phyloP scores from a whole-genome alignment of 2,888 invertebrate species.

The Rugalucina vietnamica region DNA sequence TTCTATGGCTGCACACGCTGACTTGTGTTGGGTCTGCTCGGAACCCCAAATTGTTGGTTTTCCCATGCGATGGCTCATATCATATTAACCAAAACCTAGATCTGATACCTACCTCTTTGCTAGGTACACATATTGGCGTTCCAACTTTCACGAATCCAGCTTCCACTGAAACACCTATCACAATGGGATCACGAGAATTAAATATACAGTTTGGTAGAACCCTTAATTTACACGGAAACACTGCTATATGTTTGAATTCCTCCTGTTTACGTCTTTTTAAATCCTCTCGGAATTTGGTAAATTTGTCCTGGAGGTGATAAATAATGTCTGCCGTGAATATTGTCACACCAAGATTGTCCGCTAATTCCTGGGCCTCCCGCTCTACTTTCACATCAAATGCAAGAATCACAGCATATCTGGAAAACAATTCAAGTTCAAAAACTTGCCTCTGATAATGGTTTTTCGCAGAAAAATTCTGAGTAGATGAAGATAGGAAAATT shows the following conservation, averaged over 20 bases:
- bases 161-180: constrained; percentile 97
- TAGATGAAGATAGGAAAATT: no score
- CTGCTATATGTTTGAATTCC: constrained; percentile 97
- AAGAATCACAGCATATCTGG: constrained; percentile 96
- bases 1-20: no score
- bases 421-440: constrained; percentile 23
- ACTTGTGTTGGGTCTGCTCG: no score
- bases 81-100: no score
- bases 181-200: constrained; percentile 99
- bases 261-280: constrained; percentile 95
- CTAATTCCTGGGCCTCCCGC: constrained; percentile 98
- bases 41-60: no score
- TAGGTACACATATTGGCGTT: constrained; percentile 98
- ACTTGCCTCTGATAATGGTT: no score
- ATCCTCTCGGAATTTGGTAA: constrained; percentile 92
- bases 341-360: constrained; percentile 91
- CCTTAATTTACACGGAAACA: constrained; percentile 96
- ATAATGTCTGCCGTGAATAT: constrained; percentile 99
- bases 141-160: constrained; percentile 98
- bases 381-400: constrained; percentile 99
- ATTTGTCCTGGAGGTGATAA: constrained; percentile 99
- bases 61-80: no score
- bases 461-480: no score
- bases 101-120: constrained; percentile 91
- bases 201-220: constrained; percentile 95